These are phyloP conservation scores for Neotragus moschatus DNA, from an alignment of 2,113 vertebrate genomes.

Conservation along the genomic window DNA sequence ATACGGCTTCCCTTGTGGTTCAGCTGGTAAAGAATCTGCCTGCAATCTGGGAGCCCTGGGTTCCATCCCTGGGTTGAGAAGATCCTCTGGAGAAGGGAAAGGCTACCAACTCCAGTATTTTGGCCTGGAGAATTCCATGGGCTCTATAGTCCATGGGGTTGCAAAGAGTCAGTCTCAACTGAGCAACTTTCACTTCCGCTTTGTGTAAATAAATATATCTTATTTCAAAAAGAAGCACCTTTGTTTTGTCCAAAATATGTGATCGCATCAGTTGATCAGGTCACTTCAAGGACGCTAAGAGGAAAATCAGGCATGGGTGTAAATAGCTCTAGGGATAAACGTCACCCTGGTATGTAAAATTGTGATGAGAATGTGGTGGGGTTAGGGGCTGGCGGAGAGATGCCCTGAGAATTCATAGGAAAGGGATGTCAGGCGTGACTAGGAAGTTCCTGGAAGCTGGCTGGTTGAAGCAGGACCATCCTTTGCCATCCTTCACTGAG, in stretches of 20 bases:
- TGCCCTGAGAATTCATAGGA: not conserved
- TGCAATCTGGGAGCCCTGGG: not conserved
- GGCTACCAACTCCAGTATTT: not conserved
- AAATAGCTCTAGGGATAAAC: not conserved
- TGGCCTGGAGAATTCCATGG: not conserved
- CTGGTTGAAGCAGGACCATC: fast-evolving
- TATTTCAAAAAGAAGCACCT: not conserved
- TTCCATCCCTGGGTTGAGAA: not conserved
- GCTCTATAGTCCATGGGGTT: not conserved
- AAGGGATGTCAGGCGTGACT: fast-evolving
- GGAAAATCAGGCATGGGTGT: not conserved
- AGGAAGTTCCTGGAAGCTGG: no score
- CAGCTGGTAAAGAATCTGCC: not conserved
- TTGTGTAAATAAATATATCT: not conserved
- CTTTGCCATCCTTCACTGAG: fast-evolving
- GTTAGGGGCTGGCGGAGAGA: fast-evolving
- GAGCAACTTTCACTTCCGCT: not conserved
- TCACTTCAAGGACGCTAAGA: not conserved
- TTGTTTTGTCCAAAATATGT: not conserved
- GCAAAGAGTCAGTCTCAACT: not conserved
- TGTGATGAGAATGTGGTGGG: fast-evolving
- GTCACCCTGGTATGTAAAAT: fast-evolving
- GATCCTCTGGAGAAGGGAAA: not conserved
- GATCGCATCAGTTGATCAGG: not conserved
- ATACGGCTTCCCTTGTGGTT: not conserved